These are phyloP conservation scores for Corythaixoides concolor DNA, from an alignment of 2,113 vertebrate genomes.

Conservation along the genomic window DNA sequence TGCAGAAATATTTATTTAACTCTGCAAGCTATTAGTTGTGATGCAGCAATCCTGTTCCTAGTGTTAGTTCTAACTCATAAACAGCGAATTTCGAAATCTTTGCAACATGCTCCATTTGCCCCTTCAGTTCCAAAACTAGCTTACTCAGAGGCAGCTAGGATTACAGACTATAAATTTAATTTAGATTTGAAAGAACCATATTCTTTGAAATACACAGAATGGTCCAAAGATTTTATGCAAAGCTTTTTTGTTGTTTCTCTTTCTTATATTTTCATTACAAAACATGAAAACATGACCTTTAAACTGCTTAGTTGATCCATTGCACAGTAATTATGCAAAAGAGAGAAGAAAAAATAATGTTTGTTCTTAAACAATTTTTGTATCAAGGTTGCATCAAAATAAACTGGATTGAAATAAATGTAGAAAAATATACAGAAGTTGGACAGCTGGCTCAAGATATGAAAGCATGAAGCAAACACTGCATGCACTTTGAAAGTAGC, in stretches of 20 bases:
- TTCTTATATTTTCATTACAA: background rate
- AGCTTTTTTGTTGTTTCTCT: background rate
- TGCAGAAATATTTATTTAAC: background rate
- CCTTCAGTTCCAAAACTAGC: background rate
- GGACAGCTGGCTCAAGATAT: background rate
- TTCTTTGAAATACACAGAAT: background rate
- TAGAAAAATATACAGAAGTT: background rate
- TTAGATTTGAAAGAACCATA: background rate
- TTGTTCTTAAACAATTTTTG: background rate
- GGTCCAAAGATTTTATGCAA: background rate
- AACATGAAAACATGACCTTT: background rate
- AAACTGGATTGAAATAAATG: background rate
- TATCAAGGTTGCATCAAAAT: background rate
- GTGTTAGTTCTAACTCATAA: background rate
- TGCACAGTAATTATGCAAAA: background rate
- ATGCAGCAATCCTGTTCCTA: background rate
- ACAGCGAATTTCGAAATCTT: background rate
- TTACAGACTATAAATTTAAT: background rate
- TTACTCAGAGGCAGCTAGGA: background rate
- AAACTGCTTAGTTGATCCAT: background rate
- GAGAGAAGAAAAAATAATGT: background rate
- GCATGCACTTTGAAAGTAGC: background rate
- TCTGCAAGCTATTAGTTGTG: background rate
- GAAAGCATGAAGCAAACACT: background rate
- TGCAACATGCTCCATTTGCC: background rate